Base-by-base conservation (phyloP, 2,113 vertebrate species). In the Bubo blakistoni region DNA sequence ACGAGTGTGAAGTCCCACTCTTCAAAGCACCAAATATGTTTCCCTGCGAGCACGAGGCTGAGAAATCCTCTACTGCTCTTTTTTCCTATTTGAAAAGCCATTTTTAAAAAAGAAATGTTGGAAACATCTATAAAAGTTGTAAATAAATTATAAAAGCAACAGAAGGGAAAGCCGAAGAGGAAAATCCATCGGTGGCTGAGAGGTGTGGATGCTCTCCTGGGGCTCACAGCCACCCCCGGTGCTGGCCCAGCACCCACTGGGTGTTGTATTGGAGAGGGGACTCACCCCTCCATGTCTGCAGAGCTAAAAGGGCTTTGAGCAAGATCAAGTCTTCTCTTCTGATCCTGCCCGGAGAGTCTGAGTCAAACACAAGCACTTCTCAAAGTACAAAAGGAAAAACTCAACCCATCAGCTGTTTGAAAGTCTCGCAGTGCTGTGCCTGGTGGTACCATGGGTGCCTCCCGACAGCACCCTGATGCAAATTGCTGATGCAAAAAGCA, bases 1-100 rank as follows among this genome's bases (percentile, higher is more conserved):
- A 0, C 0, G 1, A 40, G 36, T 1, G 1, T 16, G 6, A 67
- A 77, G 36, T 38, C 65, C 42, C 1, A 0, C 66, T 82, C 86
- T 95, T 69, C 42, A 79, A 73, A 90, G 65, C 55, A 61, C 42
- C 77, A 62, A 34, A 51, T 0, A 2, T 24, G 13, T 66, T 79
- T n/a, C 71, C 34, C 24, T 25, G 38, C 0, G 3, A 78, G 65
- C 71, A 34, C 2, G 0, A 51, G 49, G 71, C 55, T 47, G 61
- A 87, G 51, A 72, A 92, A 92, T 34, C 30, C 67, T 63, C 57
- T 32, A 5, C n/a, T 30, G 52, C 29, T 81, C 46, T 38, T 55
- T 61, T 52, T 49, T 57, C 49, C 52, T 57, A 12, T 83, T 86
- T 86, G 55, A 63, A 92, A 63, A 79, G 19, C 21, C 47, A 52